phyloP scores from a whole-genome alignment of 2,113 vertebrate species.

The Chunga burmeisteri region DNA sequence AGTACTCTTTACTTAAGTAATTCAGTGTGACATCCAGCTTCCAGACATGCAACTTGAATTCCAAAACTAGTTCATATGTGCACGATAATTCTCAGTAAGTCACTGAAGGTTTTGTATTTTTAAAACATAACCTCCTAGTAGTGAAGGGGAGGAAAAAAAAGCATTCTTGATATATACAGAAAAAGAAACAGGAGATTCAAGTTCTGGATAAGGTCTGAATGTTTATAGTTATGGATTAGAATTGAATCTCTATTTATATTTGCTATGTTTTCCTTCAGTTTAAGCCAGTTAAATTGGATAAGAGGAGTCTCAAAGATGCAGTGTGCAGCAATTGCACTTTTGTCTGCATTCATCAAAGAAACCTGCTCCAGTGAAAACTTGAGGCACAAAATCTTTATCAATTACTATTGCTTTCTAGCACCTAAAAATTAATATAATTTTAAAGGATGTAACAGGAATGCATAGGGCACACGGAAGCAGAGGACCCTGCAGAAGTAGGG shows the following conservation, averaged over 20 bases:
- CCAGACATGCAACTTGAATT: not conserved
- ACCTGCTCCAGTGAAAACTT: not conserved
- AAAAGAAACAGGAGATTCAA: not conserved
- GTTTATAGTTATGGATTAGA: not conserved
- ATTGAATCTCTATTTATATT: not conserved
- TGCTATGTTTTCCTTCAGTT: not conserved
- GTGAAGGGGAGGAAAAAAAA: not conserved
- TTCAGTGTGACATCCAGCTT: not conserved
- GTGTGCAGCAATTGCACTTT: not conserved
- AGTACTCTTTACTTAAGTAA: not conserved
- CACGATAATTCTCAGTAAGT: not conserved
- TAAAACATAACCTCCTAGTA: not conserved
- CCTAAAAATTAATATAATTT: not conserved
- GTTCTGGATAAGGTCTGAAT: not conserved
- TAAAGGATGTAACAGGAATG: not conserved
- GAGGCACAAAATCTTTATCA: not conserved
- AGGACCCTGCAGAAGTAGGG: not conserved
- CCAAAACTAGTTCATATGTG: not conserved
- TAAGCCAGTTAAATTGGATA: not conserved
- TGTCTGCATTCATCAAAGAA: not conserved
- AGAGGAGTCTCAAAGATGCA: not conserved
- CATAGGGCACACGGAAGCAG: not conserved
- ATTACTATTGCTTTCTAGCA: not conserved
- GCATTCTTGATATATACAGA: not conserved
- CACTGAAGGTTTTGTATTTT: not conserved